These are phyloP conservation scores for Podiceps cristatus DNA, from an alignment of 2,113 vertebrate genomes.

Conservation along the genomic window DNA sequence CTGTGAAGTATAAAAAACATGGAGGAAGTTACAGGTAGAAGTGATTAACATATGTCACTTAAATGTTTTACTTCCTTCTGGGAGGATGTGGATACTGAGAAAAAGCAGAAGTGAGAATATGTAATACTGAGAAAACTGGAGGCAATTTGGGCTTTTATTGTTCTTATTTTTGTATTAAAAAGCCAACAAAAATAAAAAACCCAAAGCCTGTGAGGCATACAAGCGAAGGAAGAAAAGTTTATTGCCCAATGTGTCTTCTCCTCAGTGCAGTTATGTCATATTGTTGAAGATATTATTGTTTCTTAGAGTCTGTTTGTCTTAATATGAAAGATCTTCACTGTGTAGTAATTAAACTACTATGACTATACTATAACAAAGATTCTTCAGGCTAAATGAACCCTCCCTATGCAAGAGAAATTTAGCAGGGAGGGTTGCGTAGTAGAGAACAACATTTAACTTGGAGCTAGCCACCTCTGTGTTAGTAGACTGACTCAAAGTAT, in stretches of 20 bases:
- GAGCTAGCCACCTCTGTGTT: fast-evolving
- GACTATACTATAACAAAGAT: not conserved
- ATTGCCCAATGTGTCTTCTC: not conserved
- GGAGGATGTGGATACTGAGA: not conserved
- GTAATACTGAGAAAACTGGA: not conserved
- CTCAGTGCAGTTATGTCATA: not conserved
- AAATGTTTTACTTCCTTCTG: not conserved
- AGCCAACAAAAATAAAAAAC: no score
- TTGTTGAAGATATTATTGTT: not conserved
- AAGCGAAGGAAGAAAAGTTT: not conserved
- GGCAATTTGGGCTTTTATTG: not conserved
- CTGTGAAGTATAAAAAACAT: not conserved
- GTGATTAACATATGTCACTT: not conserved
- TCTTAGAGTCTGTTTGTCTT: not conserved
- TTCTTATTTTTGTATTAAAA: no score
- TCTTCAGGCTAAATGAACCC: not conserved
- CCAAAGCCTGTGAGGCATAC: not conserved
- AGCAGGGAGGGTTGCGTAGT: not conserved
- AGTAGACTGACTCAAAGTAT: not conserved
- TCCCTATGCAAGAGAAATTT: not conserved
- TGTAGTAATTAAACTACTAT: not conserved
- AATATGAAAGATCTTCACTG: not conserved
- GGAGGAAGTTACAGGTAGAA: not conserved
- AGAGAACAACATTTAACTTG: not conserved
- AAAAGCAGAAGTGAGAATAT: not conserved